A percentile compares a stretch with the other conserved stretches of the same genome.
phyloP scores from a whole-genome alignment of 2,113 vertebrate species.

The Podiceps cristatus region DNA sequence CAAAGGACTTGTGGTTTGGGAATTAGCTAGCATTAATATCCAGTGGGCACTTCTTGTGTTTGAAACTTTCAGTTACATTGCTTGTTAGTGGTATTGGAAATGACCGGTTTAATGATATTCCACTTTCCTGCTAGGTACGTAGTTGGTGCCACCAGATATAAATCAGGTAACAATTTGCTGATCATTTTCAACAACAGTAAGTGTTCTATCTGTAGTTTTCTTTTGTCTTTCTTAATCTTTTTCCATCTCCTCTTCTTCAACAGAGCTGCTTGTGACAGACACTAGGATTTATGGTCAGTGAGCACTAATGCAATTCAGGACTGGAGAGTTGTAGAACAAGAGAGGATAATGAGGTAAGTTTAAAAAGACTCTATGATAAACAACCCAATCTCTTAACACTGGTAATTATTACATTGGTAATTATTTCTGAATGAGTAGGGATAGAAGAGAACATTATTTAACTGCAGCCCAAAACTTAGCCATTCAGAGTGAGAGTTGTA shows the following conservation, averaged over 20 bases:
- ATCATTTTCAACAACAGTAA: neutral
- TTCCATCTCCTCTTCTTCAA: neutral
- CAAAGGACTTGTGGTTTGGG: neutral
- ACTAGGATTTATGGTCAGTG: neutral
- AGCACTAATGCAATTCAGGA: neutral
- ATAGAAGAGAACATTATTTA: neutral
- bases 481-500: neutral
- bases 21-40: neutral
- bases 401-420: neutral
- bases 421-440: neutral
- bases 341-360: neutral
- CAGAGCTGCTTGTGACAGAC: neutral
- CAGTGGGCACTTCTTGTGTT: neutral
- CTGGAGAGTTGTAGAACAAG: neutral
- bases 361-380: slow-evolving; percentile 12
- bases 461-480: neutral
- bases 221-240: neutral
- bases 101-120: neutral
- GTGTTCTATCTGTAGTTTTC: neutral
- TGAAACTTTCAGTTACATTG: neutral
- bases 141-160: neutral
- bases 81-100: neutral
- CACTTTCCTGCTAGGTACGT: neutral
- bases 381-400: neutral
- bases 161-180: neutral